phyloP scores from a whole-genome alignment of 2,113 vertebrate genomes.

The Pitta sordida region DNA sequence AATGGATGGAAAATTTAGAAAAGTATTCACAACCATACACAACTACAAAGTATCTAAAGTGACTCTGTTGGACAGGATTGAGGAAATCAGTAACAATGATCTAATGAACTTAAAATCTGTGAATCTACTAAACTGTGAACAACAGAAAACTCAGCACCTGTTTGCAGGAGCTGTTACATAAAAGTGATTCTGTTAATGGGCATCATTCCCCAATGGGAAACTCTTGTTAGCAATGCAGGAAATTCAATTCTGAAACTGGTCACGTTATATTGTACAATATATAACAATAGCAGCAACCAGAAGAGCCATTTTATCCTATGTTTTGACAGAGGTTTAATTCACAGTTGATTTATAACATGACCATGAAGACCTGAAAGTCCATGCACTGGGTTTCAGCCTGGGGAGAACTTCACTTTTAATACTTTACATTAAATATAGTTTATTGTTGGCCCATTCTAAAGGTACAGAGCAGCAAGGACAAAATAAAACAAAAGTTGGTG shows the following conservation, averaged over 20 bases:
- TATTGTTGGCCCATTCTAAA: constrained; percentile 38
- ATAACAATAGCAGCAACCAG: constrained; percentile 27
- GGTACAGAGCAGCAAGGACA: constrained; percentile 34
- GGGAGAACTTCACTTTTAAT: constrained; percentile 15
- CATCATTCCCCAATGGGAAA: neutral
- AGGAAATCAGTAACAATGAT: neutral
- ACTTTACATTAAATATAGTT: constrained; percentile 45
- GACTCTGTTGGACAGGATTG: neutral
- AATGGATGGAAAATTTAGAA: neutral
- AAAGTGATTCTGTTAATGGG: neutral
- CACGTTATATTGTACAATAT: constrained; percentile 9
- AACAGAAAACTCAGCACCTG: neutral
- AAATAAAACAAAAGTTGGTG: constrained; percentile 58
- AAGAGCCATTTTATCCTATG: constrained; percentile 31
- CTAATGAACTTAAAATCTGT: neutral
- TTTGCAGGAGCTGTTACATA: neutral
- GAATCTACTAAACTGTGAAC: neutral
- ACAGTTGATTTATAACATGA: constrained; percentile 44
- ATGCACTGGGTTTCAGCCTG: constrained; percentile 31
- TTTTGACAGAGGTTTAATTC: constrained; percentile 68
- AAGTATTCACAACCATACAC: neutral
- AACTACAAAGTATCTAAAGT: neutral
- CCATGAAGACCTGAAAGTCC: constrained; percentile 23
- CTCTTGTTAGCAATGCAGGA: constrained; percentile 23
- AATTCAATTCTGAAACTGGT: constrained; percentile 48